These are phyloP conservation scores for Eretmocerus hayati DNA, from an alignment of 2,888 invertebrate genomes.

Conservation along the genomic window DNA sequence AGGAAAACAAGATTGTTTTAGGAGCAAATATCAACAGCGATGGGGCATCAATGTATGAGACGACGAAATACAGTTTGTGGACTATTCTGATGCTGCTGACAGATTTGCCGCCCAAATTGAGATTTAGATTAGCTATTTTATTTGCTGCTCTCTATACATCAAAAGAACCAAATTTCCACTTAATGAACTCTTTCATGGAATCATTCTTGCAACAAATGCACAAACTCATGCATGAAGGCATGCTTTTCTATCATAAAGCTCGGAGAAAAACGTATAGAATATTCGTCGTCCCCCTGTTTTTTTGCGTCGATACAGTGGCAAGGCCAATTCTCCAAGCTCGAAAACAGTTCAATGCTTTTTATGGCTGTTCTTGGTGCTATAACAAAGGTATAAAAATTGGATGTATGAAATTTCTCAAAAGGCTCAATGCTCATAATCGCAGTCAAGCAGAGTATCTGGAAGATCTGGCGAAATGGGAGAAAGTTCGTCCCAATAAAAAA, in stretches of 20 bases:
- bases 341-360: neutral
- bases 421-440: neutral
- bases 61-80: neutral
- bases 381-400: neutral
- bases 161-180: neutral
- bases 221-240: neutral
- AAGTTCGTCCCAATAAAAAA: neutral
- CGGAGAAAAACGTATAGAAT: neutral
- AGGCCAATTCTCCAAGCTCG: neutral
- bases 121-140: neutral
- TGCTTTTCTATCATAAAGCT: neutral
- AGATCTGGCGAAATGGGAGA: too few species aligned
- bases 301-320: neutral
- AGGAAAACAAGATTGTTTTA: too few species aligned
- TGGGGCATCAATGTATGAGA: neutral
- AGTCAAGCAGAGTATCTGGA: neutral
- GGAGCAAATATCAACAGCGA: neutral
- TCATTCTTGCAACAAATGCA: neutral
- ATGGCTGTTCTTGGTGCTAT: slow-evolving; percentile 1
- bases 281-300: neutral
- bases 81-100: neutral
- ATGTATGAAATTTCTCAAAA: neutral
- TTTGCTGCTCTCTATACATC: neutral
- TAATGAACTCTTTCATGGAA: neutral
- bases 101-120: neutral